Evolutionary conservation across 2,113 vertebrate species (phyloP).

Genomic region (Crotalus horridus): DNA sequence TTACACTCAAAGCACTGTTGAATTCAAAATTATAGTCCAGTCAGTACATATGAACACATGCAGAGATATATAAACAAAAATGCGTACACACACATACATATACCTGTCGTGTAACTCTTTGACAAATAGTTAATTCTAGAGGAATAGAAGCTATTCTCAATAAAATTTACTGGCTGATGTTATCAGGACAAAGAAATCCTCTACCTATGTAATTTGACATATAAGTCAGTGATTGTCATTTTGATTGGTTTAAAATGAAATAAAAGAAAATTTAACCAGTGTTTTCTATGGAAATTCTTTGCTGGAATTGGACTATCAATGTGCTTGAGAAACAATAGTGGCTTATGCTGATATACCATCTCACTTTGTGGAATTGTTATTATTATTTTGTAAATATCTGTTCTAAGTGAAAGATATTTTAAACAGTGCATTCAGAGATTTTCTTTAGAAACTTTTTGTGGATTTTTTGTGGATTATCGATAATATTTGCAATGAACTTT

Average conservation of each 20-base stretch:
- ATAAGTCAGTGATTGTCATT: constrained; percentile 39
- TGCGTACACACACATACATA: neutral
- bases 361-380: neutral
- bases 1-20: constrained; percentile 52
- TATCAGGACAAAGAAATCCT: constrained; percentile 34
- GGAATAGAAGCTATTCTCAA: constrained; percentile 48
- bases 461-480: neutral
- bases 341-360: neutral
- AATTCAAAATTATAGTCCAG: constrained; percentile 56
- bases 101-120: constrained; percentile 56
- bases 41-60: constrained; percentile 39
- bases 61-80: neutral
- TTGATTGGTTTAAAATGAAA: constrained; percentile 40
- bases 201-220: constrained; percentile 29
- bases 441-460: neutral
- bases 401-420: neutral
- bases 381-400: neutral
- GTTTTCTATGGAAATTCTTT: neutral
- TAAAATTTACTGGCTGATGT: constrained; percentile 56
- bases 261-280: constrained; percentile 27
- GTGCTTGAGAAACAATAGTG: neutral
- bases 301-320: neutral
- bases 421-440: neutral
- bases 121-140: constrained; percentile 62
- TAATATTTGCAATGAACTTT: constrained; percentile 24